These are phyloP conservation scores for Dasypus novemcinctus DNA, from an alignment of 2,113 vertebrate genomes.

Conservation along the genomic window DNA sequence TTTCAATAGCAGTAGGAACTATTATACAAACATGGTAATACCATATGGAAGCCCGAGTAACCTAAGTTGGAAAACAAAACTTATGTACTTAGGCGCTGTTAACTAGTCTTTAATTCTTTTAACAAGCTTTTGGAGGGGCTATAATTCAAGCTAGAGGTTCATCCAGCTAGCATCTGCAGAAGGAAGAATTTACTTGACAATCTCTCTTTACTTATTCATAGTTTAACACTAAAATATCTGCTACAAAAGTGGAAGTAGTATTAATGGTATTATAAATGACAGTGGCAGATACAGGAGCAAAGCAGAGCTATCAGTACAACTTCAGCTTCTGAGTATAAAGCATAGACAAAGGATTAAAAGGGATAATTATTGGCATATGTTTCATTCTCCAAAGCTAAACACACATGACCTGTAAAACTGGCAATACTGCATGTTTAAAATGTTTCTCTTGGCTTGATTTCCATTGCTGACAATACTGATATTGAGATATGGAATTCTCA, in stretches of 20 bases:
- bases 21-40: background rate
- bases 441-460: background rate
- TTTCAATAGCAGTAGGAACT: background rate
- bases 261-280: background rate
- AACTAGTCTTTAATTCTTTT: constrained; percentile 13
- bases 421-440: background rate
- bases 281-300: background rate
- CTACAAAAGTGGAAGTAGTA: background rate
- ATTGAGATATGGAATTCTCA: background rate
- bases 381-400: background rate
- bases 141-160: background rate
- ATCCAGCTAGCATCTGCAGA: background rate
- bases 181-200: background rate
- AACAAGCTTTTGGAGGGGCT: background rate
- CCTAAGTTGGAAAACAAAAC: background rate
- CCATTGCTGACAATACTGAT: background rate
- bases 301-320: background rate
- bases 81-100: background rate
- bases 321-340: background rate
- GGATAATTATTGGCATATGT: background rate
- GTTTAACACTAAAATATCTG: background rate
- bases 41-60: background rate
- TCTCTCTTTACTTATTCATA: background rate
- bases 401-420: background rate
- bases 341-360: background rate